phyloP scores from a whole-genome alignment of 2,888 invertebrate species.

The Megalurothrips usitatus region DNA sequence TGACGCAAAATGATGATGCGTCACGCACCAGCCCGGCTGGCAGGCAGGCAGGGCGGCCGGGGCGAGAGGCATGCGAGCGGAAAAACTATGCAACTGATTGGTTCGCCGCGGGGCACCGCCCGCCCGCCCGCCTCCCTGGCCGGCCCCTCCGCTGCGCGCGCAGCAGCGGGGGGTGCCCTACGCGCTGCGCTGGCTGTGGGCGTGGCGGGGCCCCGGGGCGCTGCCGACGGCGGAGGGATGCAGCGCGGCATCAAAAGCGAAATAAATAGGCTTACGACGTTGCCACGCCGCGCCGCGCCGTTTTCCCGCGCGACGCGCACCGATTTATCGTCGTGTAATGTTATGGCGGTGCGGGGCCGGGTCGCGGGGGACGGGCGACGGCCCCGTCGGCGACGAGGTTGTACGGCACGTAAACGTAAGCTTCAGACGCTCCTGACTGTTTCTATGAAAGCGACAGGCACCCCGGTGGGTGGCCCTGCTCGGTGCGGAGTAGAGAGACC shows the following conservation, averaged over 20 bases:
- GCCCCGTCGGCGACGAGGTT: too few species aligned
- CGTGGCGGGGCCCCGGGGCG: not conserved
- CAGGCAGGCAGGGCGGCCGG: not conserved
- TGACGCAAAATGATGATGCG: slow-evolving; percentile 21
- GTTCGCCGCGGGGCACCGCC: not conserved
- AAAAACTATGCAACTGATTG: slow-evolving; percentile 15
- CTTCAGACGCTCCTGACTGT: too few species aligned
- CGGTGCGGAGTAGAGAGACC: too few species aligned
- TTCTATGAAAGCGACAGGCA: too few species aligned
- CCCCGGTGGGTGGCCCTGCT: too few species aligned
- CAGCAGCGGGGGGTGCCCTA: not conserved
- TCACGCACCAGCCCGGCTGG: not conserved
- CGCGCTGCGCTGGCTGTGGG: not conserved
- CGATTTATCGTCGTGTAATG: too few species aligned
- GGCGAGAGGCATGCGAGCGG: slow-evolving; percentile 5
- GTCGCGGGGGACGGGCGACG: too few species aligned
- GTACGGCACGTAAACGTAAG: too few species aligned
- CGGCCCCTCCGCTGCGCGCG: not conserved
- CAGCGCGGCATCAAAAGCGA: not conserved
- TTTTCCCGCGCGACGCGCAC: too few species aligned
- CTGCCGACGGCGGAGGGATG: not conserved
- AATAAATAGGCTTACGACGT: slow-evolving; percentile 1
- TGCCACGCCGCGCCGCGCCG: too few species aligned
- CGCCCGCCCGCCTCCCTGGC: too few species aligned
- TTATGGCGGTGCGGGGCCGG: too few species aligned